Evolutionary conservation across 2,113 vertebrate genomes (phyloP).

Genomic region (Oriolus oriolus): DNA sequence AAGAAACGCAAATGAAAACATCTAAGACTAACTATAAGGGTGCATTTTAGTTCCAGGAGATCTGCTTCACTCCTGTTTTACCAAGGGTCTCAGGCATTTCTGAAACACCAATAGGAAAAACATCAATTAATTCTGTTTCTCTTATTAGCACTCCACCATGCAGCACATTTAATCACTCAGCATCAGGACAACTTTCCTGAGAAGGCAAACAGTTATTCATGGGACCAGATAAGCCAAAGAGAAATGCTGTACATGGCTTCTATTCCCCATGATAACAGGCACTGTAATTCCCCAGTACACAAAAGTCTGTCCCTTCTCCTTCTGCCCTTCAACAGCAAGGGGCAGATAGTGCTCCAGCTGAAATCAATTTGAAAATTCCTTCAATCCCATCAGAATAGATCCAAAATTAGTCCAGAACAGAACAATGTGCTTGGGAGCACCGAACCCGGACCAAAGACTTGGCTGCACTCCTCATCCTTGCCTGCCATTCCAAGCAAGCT

Average conservation of each 20-base stretch:
- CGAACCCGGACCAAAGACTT: neutral
- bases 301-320: neutral
- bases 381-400: neutral
- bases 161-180: neutral
- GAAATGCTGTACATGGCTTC: neutral
- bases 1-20: conserved; percentile 18
- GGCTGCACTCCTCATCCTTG: neutral
- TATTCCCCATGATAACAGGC: neutral
- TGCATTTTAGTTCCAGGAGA: conserved; percentile 43
- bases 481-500: neutral
- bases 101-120: conserved; percentile 15
- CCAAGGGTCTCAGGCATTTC: conserved; percentile 20
- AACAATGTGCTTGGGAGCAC: neutral
- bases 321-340: neutral
- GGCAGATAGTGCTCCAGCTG: neutral
- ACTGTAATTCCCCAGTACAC: neutral
- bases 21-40: conserved; percentile 9
- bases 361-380: neutral
- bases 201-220: neutral
- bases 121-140: neutral
- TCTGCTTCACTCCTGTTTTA: conserved; percentile 41
- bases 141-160: neutral
- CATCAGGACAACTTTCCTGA: neutral
- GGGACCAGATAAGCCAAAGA: neutral
- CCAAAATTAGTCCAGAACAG: neutral